Evolutionary conservation across 2,888 invertebrate species (phyloP).

Genomic region (Charanyca ferruginea): DNA sequence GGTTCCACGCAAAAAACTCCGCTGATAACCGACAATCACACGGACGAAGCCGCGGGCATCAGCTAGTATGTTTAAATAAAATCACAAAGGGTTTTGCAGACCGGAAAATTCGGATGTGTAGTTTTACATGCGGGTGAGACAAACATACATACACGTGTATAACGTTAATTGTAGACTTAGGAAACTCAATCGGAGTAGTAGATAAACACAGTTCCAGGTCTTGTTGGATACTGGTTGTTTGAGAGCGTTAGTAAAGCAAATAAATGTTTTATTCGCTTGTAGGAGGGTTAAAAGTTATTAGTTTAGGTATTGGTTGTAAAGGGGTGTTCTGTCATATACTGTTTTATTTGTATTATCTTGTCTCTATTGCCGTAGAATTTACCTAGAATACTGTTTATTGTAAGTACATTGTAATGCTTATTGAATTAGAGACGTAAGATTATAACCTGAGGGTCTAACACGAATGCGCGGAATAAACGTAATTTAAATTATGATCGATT

Average conservation of each 20-base stretch:
- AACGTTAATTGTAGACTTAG: conserved; percentile 67
- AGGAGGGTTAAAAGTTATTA: conserved; percentile 15
- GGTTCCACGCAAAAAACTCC: too few species aligned
- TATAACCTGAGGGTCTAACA: too few species aligned
- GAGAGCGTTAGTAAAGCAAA: conserved; percentile 24
- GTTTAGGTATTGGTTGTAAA: conserved; percentile 3
- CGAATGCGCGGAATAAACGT: too few species aligned
- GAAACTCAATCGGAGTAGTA: conserved; percentile 58
- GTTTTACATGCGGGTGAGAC: conserved; percentile 85
- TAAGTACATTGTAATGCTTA: too few species aligned
- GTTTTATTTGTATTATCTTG: background rate
- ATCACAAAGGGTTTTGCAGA: conserved; percentile 85
- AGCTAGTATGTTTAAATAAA: conserved; percentile 76
- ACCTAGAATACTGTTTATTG: too few species aligned
- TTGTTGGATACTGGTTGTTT: conserved; percentile 40
- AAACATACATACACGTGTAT: conserved; percentile 72
- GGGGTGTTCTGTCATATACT: background rate
- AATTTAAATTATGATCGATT: too few species aligned
- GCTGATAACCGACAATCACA: too few species aligned
- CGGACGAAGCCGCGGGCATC: too few species aligned
- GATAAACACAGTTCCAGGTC: conserved; percentile 51
- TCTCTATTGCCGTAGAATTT: background rate
- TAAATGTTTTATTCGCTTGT: conserved; percentile 20
- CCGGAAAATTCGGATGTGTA: conserved; percentile 87
- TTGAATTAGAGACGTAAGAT: too few species aligned